Evolutionary conservation across 1,140 invertebrate species (phyloP).

Genomic region (Colletes latitarsis): DNA sequence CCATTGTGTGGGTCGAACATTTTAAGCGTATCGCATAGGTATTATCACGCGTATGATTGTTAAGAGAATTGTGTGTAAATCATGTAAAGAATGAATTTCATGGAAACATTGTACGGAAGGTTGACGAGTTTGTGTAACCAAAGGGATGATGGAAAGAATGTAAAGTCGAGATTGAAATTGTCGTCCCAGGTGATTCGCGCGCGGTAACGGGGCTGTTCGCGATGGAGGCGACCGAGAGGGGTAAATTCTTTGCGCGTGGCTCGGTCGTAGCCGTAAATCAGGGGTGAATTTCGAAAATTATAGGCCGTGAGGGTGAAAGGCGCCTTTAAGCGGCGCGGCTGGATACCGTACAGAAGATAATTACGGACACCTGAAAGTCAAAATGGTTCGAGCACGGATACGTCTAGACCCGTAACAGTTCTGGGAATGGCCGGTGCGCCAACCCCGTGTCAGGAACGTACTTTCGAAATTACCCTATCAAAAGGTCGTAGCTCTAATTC

Average conservation of each 20-base stretch:
- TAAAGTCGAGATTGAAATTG: conserved; percentile 1
- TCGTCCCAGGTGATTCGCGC: neutral
- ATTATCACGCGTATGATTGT: too few species aligned
- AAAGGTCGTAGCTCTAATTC: conserved; percentile 65
- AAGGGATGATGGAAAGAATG: neutral
- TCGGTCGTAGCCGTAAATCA: conserved; percentile 69
- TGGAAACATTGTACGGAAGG: too few species aligned
- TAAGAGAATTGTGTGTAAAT: too few species aligned
- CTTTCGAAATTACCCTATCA: conserved; percentile 73
- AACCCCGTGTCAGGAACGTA: conserved; percentile 66
- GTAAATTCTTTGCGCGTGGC: neutral
- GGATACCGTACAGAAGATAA: conserved; percentile 64
- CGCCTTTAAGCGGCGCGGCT: conserved; percentile 64
- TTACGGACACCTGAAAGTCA: conserved; percentile 77
- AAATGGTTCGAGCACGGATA: conserved; percentile 67
- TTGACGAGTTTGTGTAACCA: too few species aligned
- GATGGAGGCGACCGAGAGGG: neutral
- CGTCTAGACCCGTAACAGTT: conserved; percentile 72
- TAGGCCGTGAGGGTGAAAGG: conserved; percentile 71
- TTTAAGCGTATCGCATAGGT: too few species aligned
- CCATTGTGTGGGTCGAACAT: too few species aligned
- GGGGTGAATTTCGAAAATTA: conserved; percentile 75
- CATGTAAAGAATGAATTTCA: too few species aligned
- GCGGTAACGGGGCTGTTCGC: neutral
- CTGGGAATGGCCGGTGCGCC: conserved; percentile 66